Base-by-base conservation (phyloP, 2,797 vertebrate species). In the Clarias laeviceps region DNA sequence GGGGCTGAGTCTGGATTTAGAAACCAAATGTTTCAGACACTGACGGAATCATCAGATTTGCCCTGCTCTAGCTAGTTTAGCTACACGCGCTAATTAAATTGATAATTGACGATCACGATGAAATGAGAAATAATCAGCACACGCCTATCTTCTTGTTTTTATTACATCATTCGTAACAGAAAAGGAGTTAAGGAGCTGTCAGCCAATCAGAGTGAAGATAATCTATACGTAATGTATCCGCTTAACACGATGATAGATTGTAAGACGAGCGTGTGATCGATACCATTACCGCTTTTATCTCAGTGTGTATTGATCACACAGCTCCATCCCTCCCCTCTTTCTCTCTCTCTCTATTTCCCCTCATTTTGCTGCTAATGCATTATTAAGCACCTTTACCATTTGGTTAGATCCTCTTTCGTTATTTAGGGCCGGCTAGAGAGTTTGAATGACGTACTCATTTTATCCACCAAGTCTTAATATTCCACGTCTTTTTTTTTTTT, bases 281-380 rank as follows among this genome's bases (percentile, higher is more conserved):
- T 86, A 86, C 45, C 37, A 12, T 57, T 24, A 65, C 80, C n/a
- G 32, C 34, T 77, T 17, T 62, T 61, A 80, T 45, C 11, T n/a
- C 62, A 27, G 40, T 79, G 74, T 57, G 27, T 86, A 88, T 84
- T 65, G 83, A 87, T 85, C 20, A 9, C 34, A 68, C 17, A 45
- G 20, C 80, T 57, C 84, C 68, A 68, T 37, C 45, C 15, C 5
- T 37, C 56, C 64, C 8, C 70, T 20, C 22, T 40, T n/a, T 79
- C 18, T 83, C 8, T 24, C 72, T 11, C 18, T 17, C 14, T 72
- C 2, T 56, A n/a, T 37, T 56, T 37, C 8, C 56, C 59, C 5
- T 34, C 32, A 62, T 27, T 87, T 85, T 65, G 87, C 88, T 90
- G 86, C 89, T 89, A 87, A 34, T 86, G 85, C 82, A 70, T 87